Conservation (phyloP, 2,113 vertebrate species). For the Amia ocellicauda region DNA sequence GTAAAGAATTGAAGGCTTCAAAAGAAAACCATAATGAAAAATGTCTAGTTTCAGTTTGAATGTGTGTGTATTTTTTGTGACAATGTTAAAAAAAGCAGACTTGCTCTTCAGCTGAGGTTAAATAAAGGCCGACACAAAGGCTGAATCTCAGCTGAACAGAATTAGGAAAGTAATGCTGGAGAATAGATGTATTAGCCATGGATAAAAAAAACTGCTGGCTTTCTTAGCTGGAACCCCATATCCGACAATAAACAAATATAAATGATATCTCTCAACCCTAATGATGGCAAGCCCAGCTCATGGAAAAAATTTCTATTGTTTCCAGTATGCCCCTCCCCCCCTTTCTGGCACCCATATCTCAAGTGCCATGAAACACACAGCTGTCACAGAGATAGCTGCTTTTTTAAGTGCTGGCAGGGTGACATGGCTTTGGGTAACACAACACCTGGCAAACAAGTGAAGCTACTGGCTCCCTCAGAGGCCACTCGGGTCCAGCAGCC, state of each 20-base stretch:
- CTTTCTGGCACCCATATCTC: slow-evolving; percentile 1
- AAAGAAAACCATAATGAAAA: too few species aligned
- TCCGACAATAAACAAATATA: not conserved
- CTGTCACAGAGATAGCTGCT: slow-evolving; percentile 2
- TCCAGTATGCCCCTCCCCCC: not conserved
- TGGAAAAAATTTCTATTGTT: not conserved
- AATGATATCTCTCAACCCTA: not conserved
- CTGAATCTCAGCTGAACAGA: not conserved
- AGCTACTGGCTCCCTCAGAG: not conserved
- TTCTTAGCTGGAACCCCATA: not conserved
- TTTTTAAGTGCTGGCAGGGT: not conserved
- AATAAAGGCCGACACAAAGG: not conserved
- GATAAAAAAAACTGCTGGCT: not conserved
- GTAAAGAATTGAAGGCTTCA: too few species aligned
- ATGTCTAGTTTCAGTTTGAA: too few species aligned
- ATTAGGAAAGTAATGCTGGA: too few species aligned
- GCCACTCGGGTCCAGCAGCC: not conserved
- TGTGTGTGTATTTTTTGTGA: too few species aligned
- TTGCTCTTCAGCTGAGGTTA: not conserved
- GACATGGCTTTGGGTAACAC: not conserved
- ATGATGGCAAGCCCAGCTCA: not conserved
- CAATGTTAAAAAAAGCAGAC: too few species aligned
- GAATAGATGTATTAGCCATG: not conserved
- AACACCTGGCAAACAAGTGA: slow-evolving; percentile 11
- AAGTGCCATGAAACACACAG: slow-evolving; percentile 1